A percentile compares a stretch with the other conserved stretches of the same genome.
These are phyloP conservation scores for Myotis vivesi DNA, from an alignment of 2,797 vertebrate genomes.

Conservation along the genomic window DNA sequence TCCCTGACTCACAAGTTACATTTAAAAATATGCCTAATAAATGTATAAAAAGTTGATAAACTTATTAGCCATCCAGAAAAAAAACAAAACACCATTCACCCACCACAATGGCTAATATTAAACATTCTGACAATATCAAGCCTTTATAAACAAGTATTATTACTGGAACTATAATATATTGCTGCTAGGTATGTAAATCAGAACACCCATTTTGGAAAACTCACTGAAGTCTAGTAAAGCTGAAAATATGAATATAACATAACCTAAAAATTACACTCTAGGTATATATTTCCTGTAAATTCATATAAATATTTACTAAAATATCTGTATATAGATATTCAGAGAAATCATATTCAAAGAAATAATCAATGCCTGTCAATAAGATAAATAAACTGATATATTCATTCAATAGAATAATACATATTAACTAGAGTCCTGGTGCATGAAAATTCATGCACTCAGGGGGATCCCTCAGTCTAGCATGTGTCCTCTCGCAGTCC, in stretches of 20 bases:
- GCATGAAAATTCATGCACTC: too few relatives aligned
- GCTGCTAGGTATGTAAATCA: background rate
- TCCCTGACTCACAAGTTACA: background rate
- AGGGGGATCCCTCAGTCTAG: too few relatives aligned
- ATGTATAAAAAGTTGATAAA: background rate
- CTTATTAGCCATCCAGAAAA: background rate
- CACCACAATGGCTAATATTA: background rate
- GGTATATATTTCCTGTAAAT: background rate
- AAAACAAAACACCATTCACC: background rate
- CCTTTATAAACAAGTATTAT: background rate
- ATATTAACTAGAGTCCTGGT: background rate
- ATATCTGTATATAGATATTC: background rate
- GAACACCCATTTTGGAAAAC: background rate
- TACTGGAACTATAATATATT: background rate
- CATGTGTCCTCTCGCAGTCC: too few relatives aligned
- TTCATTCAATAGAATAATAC: background rate
- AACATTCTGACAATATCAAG: background rate
- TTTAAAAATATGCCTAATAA: background rate
- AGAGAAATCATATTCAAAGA: background rate
- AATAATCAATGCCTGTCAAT: background rate
- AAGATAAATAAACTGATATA: background rate
- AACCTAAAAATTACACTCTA: background rate
- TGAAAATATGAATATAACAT: background rate
- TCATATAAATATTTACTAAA: background rate
- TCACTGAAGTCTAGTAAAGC: background rate